Percentiles rank a stretch among this genome's conserved stretches.
phyloP scores from a whole-genome alignment of 2,888 invertebrate species.

The Sinotaia quadrata region DNA sequence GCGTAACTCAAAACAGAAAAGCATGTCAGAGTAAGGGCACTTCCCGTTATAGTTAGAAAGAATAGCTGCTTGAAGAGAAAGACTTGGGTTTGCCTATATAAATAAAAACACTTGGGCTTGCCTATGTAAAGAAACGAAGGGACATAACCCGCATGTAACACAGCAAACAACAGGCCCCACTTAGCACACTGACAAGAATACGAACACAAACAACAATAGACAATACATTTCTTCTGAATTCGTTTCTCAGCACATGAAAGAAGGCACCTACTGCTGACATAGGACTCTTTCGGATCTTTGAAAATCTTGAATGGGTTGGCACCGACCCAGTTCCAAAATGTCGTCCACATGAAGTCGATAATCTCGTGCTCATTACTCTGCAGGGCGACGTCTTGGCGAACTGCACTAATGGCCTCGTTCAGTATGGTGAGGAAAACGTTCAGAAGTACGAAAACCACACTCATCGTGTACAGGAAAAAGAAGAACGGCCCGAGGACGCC shows the following conservation, averaged over 20 bases:
- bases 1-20: too few relatives aligned
- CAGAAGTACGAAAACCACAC: slow-evolving; percentile 65
- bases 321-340: slow-evolving; percentile 57
- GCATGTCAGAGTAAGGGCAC: too few relatives aligned
- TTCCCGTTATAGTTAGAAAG: too few relatives aligned
- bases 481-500: slow-evolving; percentile 60
- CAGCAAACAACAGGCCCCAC: not conserved
- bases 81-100: too few relatives aligned
- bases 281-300: slow-evolving; percentile 41
- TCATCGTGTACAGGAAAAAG: slow-evolving; percentile 62
- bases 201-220: not conserved
- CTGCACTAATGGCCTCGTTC: slow-evolving; percentile 65
- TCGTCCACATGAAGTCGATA: slow-evolving; percentile 61
- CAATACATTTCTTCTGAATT: too few relatives aligned
- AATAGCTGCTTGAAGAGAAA: too few relatives aligned
- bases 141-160: not conserved
- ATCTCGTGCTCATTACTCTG: slow-evolving; percentile 70
- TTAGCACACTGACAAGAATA: not conserved
- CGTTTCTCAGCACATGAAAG: not conserved
- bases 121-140: too few relatives aligned
- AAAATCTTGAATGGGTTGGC: slow-evolving; percentile 42
- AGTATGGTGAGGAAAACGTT: slow-evolving; percentile 71
- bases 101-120: too few relatives aligned
- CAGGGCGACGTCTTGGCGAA: slow-evolving; percentile 56
- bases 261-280: slow-evolving; percentile 31